Percentiles rank a stretch among this genome's conserved stretches.
Evolutionary conservation across 2,888 invertebrate species (phyloP).

Genomic region (Tortrix viridana): DNA sequence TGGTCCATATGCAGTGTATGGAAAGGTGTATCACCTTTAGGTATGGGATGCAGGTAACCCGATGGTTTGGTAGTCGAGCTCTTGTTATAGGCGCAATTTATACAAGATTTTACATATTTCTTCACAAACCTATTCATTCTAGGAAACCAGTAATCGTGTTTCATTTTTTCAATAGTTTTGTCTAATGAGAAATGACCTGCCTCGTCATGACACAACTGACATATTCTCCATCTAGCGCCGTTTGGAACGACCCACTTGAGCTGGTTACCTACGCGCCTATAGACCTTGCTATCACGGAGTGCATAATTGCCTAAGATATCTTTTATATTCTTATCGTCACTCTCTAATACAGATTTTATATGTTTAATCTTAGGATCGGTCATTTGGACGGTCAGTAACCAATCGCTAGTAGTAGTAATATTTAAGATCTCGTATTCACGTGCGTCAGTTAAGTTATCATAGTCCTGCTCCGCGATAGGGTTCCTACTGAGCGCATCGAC

Average conservation of each 20-base stretch:
- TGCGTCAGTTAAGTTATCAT: background rate
- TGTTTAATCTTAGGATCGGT: conserved; percentile 8
- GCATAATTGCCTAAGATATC: conserved; percentile 6
- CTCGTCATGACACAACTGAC: conserved; percentile 19
- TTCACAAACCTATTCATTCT: conserved; percentile 13
- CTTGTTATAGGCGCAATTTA: conserved; percentile 2
- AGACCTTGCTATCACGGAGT: background rate
- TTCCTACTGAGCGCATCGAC: conserved; percentile 14
- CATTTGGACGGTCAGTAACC: conserved; percentile 10
- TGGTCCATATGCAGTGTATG: conserved; percentile 36
- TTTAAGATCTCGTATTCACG: conserved; percentile 5
- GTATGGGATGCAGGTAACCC: conserved; percentile 35
- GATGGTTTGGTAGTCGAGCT: background rate
- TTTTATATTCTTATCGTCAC: background rate
- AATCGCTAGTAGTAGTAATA: conserved; percentile 1
- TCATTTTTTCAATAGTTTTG: conserved; percentile 29
- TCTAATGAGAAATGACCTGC: conserved; percentile 30
- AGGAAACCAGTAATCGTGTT: conserved; percentile 32
- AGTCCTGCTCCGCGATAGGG: background rate
- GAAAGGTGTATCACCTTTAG: conserved; percentile 26
- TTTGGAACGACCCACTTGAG: conserved; percentile 16
- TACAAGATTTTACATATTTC: conserved; percentile 9
- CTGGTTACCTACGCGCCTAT: conserved; percentile 1
- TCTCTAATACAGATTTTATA: conserved; percentile 3
- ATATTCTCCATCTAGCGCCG: conserved; percentile 6